Conservation (phyloP, 2,113 vertebrate species). For the Hippocampus barbouri region DNA sequence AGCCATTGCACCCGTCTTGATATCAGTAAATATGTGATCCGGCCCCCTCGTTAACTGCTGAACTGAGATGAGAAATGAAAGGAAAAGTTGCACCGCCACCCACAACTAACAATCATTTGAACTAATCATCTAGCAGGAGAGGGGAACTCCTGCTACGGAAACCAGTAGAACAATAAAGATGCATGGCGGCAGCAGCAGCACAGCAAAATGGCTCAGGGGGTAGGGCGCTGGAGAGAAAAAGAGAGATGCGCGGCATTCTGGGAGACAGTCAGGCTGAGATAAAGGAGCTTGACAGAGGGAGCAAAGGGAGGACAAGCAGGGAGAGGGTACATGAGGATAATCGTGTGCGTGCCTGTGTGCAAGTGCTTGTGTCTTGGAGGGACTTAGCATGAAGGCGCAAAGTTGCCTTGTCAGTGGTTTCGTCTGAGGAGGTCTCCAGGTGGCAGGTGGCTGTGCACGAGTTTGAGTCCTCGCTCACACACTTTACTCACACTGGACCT, state of each 20-base stretch:
- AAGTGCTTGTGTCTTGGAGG: slow-evolving; percentile 29
- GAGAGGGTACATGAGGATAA: slow-evolving; percentile 22
- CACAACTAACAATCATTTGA: slow-evolving; percentile 27
- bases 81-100: slow-evolving; percentile 17
- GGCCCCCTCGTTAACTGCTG: slow-evolving; percentile 45
- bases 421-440: slow-evolving; percentile 54
- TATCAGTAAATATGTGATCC: slow-evolving; percentile 58
- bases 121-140: slow-evolving; percentile 39
- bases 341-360: slow-evolving; percentile 11
- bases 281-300: slow-evolving; percentile 41
- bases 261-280: slow-evolving; percentile 20
- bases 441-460: slow-evolving; percentile 52
- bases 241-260: slow-evolving; percentile 7
- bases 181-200: slow-evolving; percentile 16
- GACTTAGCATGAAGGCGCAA: slow-evolving; percentile 23
- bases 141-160: slow-evolving; percentile 38
- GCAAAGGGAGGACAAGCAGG: slow-evolving; percentile 35
- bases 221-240: background rate
- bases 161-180: slow-evolving; percentile 37
- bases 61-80: slow-evolving; percentile 44
- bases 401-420: slow-evolving; percentile 54
- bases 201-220: slow-evolving; percentile 18
- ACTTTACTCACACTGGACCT: background rate
- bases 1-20: slow-evolving; percentile 48
- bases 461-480: slow-evolving; percentile 36